phyloP scores from a whole-genome alignment of 2,888 invertebrate species.

The Lathronympha strigana region DNA sequence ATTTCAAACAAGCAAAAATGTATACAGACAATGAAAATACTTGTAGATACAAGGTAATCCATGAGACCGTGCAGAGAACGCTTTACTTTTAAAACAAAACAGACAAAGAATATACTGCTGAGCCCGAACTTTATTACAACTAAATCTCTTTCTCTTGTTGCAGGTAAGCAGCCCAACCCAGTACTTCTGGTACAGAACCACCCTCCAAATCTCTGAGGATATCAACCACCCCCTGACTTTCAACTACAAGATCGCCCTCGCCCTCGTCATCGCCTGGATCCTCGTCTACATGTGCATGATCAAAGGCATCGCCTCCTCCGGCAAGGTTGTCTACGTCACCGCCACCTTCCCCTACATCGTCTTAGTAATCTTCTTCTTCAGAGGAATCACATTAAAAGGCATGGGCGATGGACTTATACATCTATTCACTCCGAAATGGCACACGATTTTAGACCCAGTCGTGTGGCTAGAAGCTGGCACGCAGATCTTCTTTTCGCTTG shows the following conservation, averaged over 20 bases:
- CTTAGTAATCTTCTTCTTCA: slow-evolving; percentile 97
- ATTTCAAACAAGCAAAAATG: too few relatives aligned
- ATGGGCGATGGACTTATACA: slow-evolving; percentile 94
- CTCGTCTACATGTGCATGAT: slow-evolving; percentile 98
- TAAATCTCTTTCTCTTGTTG: slow-evolving; percentile 56
- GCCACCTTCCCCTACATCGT: slow-evolving; percentile 98
- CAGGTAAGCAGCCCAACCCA: slow-evolving; percentile 95
- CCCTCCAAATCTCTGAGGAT: slow-evolving; percentile 94
- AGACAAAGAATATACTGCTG: too few relatives aligned
- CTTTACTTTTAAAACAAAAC: too few relatives aligned
- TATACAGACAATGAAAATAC: too few relatives aligned
- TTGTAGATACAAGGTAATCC: too few relatives aligned
- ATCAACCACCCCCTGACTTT: slow-evolving; percentile 94
- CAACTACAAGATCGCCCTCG: slow-evolving; percentile 96
- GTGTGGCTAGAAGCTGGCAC: slow-evolving; percentile 99
- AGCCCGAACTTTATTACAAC: background rate
- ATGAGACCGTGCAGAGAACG: too few relatives aligned
- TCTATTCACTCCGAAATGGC: slow-evolving; percentile 97
- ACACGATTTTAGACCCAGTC: slow-evolving; percentile 94
- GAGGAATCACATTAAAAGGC: slow-evolving; percentile 95
- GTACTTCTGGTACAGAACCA: slow-evolving; percentile 97
- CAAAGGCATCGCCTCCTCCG: slow-evolving; percentile 98
- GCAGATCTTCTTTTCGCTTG: slow-evolving; percentile 98
- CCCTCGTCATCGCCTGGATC: slow-evolving; percentile 95
- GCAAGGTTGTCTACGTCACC: slow-evolving; percentile 98